Percentiles rank a stretch among this genome's conserved stretches.
Evolutionary conservation across 2,797 vertebrate species (phyloP).

Genomic region (Emydoidea blandingii): DNA sequence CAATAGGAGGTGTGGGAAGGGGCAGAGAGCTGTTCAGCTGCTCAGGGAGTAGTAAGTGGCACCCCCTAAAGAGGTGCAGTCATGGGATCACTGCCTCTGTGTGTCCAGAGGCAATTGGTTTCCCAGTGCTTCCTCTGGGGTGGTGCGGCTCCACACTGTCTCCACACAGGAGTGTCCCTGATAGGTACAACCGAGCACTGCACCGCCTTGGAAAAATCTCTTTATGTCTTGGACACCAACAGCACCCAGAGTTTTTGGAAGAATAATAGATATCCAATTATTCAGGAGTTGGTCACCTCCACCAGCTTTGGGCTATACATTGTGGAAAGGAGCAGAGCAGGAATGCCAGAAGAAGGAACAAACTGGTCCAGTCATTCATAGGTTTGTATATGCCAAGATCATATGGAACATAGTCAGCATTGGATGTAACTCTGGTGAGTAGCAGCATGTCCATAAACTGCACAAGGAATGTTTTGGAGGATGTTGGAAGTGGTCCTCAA

Average conservation of each 20-base stretch:
- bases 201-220: no score
- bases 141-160: no score
- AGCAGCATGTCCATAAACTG: background rate
- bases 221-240: no score
- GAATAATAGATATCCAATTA: no score
- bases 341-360: background rate
- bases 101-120: no score
- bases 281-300: no score
- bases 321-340: background rate
- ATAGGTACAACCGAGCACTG: no score
- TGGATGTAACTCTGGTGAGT: background rate
- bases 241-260: no score
- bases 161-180: no score
- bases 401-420: background rate
- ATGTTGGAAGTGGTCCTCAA: background rate
- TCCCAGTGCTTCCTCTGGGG: no score
- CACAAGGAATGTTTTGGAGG: background rate
- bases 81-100: no score
- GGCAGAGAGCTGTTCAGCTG: background rate
- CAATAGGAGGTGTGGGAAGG: background rate
- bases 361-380: background rate
- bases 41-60: background rate
- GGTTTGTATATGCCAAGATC: background rate
- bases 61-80: background rate
- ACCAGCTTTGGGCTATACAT: background rate